Conservation (phyloP, 2,888 invertebrate species). For the Diarsia dahlii region DNA sequence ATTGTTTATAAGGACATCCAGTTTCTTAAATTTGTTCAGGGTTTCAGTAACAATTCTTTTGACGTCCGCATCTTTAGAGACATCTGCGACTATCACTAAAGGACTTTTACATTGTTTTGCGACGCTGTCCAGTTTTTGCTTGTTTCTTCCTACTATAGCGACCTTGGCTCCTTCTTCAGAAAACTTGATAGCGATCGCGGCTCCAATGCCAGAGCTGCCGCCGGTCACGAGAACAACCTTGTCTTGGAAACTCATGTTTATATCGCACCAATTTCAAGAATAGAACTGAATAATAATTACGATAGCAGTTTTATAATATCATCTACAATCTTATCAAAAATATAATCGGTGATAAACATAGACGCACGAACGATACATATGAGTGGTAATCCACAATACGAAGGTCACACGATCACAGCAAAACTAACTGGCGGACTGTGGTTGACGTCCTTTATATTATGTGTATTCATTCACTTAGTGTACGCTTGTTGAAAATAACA, state of each 20-base stretch:
- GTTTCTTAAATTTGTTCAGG: constrained; percentile 15
- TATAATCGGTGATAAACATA: not conserved
- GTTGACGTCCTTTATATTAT: not conserved
- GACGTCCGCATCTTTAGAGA: constrained; percentile 36
- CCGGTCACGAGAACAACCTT: constrained; percentile 71
- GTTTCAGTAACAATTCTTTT: constrained; percentile 41
- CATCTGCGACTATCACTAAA: constrained; percentile 30
- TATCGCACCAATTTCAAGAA: not conserved
- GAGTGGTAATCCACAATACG: not conserved
- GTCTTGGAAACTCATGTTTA: constrained; percentile 65
- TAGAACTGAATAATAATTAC: not conserved
- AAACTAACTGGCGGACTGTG: not conserved
- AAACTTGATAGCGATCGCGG: constrained; percentile 60
- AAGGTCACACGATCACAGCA: not conserved
- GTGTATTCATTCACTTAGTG: not conserved
- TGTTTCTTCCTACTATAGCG: constrained; percentile 62
- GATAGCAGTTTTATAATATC: not conserved
- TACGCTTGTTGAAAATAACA: not conserved
- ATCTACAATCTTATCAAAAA: not conserved
- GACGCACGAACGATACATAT: not conserved
- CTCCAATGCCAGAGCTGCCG: constrained; percentile 71
- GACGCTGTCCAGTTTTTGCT: constrained; percentile 52
- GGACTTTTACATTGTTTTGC: constrained; percentile 41
- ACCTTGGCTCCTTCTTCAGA: constrained; percentile 65
- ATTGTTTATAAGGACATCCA: constrained; percentile 40